These are phyloP conservation scores for Raja brachyura DNA, from an alignment of 2,113 vertebrate genomes.

Conservation along the genomic window DNA sequence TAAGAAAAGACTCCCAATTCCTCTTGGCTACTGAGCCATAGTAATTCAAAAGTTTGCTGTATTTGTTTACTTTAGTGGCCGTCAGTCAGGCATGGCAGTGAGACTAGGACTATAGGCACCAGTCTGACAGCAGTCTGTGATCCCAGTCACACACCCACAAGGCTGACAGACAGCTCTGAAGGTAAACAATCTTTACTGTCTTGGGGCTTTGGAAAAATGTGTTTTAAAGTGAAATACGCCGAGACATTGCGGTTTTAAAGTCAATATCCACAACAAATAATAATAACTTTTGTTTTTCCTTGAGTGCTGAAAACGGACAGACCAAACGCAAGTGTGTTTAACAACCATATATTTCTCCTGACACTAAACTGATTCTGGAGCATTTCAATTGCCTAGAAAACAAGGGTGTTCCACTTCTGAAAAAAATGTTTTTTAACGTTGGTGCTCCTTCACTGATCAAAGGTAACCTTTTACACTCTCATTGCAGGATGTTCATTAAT, in stretches of 20 bases:
- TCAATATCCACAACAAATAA: constrained; percentile 25
- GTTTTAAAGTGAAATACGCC: constrained; percentile 12
- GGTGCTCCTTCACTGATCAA: constrained; percentile 10
- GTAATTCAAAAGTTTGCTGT: constrained; percentile 29
- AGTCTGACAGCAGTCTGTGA: constrained; percentile 38
- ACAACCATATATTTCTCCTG: not conserved
- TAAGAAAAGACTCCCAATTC: constrained; percentile 31
- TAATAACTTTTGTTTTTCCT: not conserved
- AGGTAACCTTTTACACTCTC: constrained; percentile 8
- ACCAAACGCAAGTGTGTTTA: not conserved
- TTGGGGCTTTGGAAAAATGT: constrained; percentile 30
- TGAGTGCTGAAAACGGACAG: not conserved
- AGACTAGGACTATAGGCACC: constrained; percentile 36
- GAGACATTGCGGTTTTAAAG: constrained; percentile 16
- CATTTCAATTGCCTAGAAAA: not conserved
- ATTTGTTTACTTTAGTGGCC: constrained; percentile 26
- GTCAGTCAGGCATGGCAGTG: constrained; percentile 27
- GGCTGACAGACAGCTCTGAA: constrained; percentile 22
- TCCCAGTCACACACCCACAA: constrained; percentile 36
- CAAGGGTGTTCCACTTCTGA: not conserved
- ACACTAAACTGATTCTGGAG: not conserved
- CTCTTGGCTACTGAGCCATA: constrained; percentile 20
- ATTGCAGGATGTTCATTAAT: not conserved
- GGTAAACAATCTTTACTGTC: constrained; percentile 32
- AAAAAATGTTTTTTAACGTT: not conserved